Evolutionary conservation across 2,888 invertebrate genomes (phyloP), one percentile per base, ranked within the genome.

Genomic region (Chaitophorus viminalis): DNA sequence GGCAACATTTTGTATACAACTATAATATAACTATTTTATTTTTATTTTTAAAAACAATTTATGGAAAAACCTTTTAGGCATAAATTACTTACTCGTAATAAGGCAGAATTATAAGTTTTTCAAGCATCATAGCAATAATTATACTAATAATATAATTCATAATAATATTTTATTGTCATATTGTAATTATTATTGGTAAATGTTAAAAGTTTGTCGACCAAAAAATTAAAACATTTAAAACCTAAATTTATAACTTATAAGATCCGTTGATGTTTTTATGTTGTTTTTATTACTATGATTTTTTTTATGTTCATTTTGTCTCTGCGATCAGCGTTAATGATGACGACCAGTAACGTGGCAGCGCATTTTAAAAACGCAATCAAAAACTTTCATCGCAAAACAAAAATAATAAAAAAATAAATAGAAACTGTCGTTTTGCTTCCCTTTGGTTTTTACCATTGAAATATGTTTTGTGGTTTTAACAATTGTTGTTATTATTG

Each of bases 391-490:
- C 33, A 8, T 36, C 33, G 33, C 14, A 25, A 60, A n/a, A 78
- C 1, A 33, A 77, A 76, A 77, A 77, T 17, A 52, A 77, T 52
- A 77, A 31, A 52, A 77, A 78, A 60, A 60, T 60, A 78, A 77
- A 33, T 77, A n/a, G n/a, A 78, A 78, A 33, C 36, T 33, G 33
- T 60, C 36, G 25, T 78, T 60, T 54, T 33, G 21, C 1, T 17
- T n/a, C 36, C 8, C 36, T 60, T 60, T 78, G 33, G 78, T 17
- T 78, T 78, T 36, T 60, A 78, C 36, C n/a, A 78, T 78, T 78
- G 78, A 60, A 78, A 78, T 54, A 60, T 25, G 33, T 78, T 68
- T 78, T 77, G 31, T 31, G 52, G 4, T 77, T 77, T 77, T 36
- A 78, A 60, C 60, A 60, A 78, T 33, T 46, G n/a, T 33, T 11